A percentile compares a stretch with the other conserved stretches of the same genome.
These are phyloP conservation scores for Apodemia hepburni DNA, from an alignment of 2,888 invertebrate species.

Conservation along the genomic window DNA sequence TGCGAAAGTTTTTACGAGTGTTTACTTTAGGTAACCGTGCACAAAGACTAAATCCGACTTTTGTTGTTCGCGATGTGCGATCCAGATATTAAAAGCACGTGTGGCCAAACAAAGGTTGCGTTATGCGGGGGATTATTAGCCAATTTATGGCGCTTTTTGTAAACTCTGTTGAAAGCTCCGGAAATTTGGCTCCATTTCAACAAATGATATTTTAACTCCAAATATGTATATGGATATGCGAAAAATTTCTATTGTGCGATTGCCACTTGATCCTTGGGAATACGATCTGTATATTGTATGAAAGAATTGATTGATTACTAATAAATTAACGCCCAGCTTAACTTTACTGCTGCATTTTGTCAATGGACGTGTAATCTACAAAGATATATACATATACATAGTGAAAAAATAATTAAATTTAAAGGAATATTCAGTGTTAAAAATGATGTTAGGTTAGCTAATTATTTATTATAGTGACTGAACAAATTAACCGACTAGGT, in stretches of 20 bases:
- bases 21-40: slow-evolving; percentile 62
- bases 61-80: slow-evolving; percentile 54
- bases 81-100: slow-evolving; percentile 78
- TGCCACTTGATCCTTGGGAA: slow-evolving; percentile 52
- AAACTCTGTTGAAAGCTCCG: slow-evolving; percentile 75
- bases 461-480: too few species aligned
- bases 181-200: slow-evolving; percentile 80
- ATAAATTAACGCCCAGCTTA: background rate
- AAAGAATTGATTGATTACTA: slow-evolving; percentile 19
- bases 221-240: slow-evolving; percentile 48
- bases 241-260: slow-evolving; percentile 29
- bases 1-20: slow-evolving; percentile 62
- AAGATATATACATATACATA: too few species aligned
- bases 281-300: slow-evolving; percentile 30
- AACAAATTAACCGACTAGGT: too few species aligned
- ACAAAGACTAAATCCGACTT: slow-evolving; percentile 74
- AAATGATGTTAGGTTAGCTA: too few species aligned
- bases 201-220: slow-evolving; percentile 76
- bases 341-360: background rate
- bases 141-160: slow-evolving; percentile 80
- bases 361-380: background rate
- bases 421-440: too few species aligned
- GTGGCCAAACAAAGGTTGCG: slow-evolving; percentile 80
- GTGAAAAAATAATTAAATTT: too few species aligned
- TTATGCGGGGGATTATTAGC: slow-evolving; percentile 80